Conservation (phyloP, 2,888 invertebrate genomes). For the Cremastinae sp. region DNA sequence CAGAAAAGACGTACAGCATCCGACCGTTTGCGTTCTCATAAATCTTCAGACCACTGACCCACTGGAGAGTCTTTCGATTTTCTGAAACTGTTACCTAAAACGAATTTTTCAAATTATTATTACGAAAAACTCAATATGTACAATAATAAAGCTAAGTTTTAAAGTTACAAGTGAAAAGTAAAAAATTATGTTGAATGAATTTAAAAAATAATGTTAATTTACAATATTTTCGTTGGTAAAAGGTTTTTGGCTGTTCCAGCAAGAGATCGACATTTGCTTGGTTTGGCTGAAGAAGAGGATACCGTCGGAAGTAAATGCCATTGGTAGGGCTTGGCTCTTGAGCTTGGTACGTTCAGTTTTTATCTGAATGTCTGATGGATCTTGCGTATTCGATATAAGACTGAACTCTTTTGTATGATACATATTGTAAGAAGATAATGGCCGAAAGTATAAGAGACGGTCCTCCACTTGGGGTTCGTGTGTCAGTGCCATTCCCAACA, state of each 20-base stretch:
- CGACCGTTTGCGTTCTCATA: conserved; percentile 82
- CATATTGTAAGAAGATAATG: conserved; percentile 31
- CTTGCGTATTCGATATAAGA: neutral
- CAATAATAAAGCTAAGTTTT: neutral
- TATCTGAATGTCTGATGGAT: conserved; percentile 23
- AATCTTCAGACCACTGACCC: conserved; percentile 88
- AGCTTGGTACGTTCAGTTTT: conserved; percentile 8
- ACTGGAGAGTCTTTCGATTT: conserved; percentile 85
- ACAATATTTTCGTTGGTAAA: conserved; percentile 58
- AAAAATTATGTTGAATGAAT: neutral
- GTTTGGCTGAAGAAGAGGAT: conserved; percentile 76
- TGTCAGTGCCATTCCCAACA: conserved; percentile 8
- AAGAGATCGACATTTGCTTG: conserved; percentile 74
- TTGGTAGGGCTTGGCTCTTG: conserved; percentile 59
- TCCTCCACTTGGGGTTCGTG: neutral
- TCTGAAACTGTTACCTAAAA: conserved; percentile 77
- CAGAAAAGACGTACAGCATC: conserved; percentile 86
- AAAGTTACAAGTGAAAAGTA: neutral
- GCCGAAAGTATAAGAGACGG: conserved; percentile 28
- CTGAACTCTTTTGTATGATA: conserved; percentile 5
- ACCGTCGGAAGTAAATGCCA: conserved; percentile 65
- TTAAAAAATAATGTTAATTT: conserved; percentile 19
- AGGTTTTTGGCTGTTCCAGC: conserved; percentile 74
- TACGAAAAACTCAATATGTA: neutral
- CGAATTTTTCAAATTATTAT: neutral